Base-by-base conservation (phyloP, 2,888 invertebrate species). In the Patella caerulea region DNA sequence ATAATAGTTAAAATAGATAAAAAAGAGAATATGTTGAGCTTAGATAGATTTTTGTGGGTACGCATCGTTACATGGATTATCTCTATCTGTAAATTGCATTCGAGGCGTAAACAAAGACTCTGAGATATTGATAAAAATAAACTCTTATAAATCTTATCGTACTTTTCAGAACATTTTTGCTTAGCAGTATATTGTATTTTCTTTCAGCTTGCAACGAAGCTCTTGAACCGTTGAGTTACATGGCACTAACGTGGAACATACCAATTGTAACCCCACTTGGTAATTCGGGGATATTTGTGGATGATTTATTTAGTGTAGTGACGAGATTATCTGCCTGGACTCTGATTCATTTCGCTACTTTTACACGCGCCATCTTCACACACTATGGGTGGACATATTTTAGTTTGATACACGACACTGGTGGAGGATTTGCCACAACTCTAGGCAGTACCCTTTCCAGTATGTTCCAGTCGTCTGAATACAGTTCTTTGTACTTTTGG, bases 301-400 rank as follows among this genome's bases (percentile, higher is more conserved):
- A 86, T 82, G 87, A 87, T 0, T 74, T 83, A 69, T 88, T 81
- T 78, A 83, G 83, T 11, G 80, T 84, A 54, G 75, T 87, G 11
- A 85, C 88, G 2, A 73, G 87, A 9, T 75, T 85, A 71, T 86
- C 85, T 19, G 82, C 78, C 72, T 65, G 65, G 65, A 17, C 65
- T 19, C 24, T 65, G 19, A 65, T 65, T 65, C 65, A 65, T 65
- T 65, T 65, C 24, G 65, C 65, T 11, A 24, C 19, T 24, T 65
- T 65, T 65, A 24, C 65, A 24, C 19, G 24, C 24, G 65, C 15
- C 19, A 65, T 65, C 19, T 65, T 65, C 14, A 19, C 19, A 24
- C 65, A 65, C 19, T 65, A 24, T 15, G 65, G 65, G 65, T 65
- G 24, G 19, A 65, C 65, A 15, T 65, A 65, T 3, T 24, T 65